Percentiles rank a stretch among this genome's conserved stretches.
Conservation (phyloP, 2,797 vertebrate species). For the Okamejei kenojei region DNA sequence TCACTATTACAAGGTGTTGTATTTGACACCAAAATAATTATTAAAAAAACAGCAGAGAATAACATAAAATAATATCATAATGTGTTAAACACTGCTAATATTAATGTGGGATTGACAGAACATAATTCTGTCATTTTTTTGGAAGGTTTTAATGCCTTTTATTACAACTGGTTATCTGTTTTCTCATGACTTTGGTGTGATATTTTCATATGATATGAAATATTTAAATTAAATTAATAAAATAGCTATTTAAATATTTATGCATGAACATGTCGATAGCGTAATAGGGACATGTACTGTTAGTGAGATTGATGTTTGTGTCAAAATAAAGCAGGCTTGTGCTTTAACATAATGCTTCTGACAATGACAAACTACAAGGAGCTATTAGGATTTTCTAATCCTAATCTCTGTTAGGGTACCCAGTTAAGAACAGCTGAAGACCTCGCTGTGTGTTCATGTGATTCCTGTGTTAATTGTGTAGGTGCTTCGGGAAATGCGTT, state of each 20-base stretch:
- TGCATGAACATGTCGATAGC: neutral
- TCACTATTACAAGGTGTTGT: neutral
- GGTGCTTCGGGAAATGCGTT: conserved; percentile 50
- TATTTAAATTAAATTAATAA: neutral
- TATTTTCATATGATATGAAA: neutral
- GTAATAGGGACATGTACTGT: neutral
- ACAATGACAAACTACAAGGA: neutral
- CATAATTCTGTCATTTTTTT: neutral
- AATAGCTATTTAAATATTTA: conserved; percentile 21
- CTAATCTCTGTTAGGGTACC: conserved; percentile 39
- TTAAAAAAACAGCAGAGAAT: neutral
- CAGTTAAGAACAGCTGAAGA: conserved; percentile 35
- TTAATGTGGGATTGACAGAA: neutral
- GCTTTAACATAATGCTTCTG: conserved; percentile 12
- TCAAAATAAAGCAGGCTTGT: neutral
- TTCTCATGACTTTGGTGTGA: neutral
- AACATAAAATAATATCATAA: too few relatives aligned
- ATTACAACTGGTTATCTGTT: neutral
- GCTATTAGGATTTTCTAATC: conserved; percentile 39
- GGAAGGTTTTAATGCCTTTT: neutral
- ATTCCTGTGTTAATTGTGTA: conserved; percentile 47
- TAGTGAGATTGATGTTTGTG: conserved; percentile 15
- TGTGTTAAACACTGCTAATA: neutral
- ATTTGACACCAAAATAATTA: neutral
- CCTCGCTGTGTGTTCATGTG: conserved; percentile 45